Conservation (phyloP, 2,113 vertebrate species). For the Cercocebus atys region DNA sequence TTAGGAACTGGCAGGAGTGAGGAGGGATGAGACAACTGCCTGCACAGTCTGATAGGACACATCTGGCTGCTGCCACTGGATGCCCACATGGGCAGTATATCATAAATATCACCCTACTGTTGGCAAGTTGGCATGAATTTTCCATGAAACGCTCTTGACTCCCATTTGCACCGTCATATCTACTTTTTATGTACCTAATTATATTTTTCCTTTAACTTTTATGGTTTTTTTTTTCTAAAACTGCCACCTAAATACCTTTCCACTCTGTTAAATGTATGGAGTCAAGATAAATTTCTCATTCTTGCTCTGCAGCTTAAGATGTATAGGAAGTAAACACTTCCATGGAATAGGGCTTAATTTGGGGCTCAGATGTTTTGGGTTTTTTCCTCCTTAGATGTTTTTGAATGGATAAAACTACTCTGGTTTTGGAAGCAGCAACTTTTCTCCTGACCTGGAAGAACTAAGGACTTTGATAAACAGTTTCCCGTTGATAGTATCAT, state of each 20-base stretch:
- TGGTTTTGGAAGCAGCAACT: neutral
- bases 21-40: neutral
- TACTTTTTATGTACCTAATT: neutral
- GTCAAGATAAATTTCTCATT: neutral
- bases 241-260: neutral
- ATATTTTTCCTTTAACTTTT: neutral
- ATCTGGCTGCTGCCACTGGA: neutral
- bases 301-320: neutral
- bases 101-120: neutral
- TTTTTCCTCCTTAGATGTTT: neutral
- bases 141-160: neutral
- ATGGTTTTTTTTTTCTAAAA: neutral
- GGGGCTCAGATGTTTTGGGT: too few relatives aligned
- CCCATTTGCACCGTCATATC: neutral
- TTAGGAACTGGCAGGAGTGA: neutral
- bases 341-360: neutral
- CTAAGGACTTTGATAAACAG: neutral
- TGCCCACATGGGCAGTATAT: accelerated
- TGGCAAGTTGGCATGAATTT: neutral
- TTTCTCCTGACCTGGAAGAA: neutral
- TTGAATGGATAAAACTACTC: neutral
- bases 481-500: neutral
- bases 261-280: neutral
- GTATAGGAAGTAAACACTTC: neutral
- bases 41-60: neutral